Base-by-base conservation (phyloP, 2,888 invertebrate species). In the Apodemia hepburni region DNA sequence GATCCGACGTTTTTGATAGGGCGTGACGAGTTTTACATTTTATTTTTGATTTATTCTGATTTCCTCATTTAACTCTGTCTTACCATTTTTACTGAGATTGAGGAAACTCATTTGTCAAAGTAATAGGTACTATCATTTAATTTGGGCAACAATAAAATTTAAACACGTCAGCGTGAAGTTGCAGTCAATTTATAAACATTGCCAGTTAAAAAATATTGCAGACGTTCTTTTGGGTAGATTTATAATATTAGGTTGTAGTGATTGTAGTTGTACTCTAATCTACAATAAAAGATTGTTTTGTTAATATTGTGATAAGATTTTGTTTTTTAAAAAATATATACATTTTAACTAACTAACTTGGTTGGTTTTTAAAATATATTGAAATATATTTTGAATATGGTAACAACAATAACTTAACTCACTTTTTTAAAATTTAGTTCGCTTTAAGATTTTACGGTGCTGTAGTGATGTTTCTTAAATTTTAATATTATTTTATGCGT, bases 381-480 rank as follows among this genome's bases (percentile, higher is more conserved):
- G 2, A 42, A 47, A 17, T 47, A 2, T 47, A 47, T 47, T 47
- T 47, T 47, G 2, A 9, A 8, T 17, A 47, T 47, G 47, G 47
- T 47, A 47, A 47, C 47, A 47, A 17, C 8, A 15, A 47, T 47
- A 47, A n/a, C 29, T 57, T 15, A 29, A 29, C 15, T 29, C 57
- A 57, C 29, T 57, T 57, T 57, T 57, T 57, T 29, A n/a, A 57
- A 49, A 57, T 57, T 57, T 57, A 57, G 57, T 57, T 57, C 29
- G 57, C 57, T 57, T 51, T 27, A n/a, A 29, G 27, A 57, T 29
- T 57, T 57, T 57, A 29, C 29, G 2, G 57, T 57, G 57, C 2
- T 47, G 57, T 57, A 57, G 57, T 57, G 57, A 47, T 17, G 57
- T 57, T 57, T 54, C 29, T n/a, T 27, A 29, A 27, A 29, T 29